phyloP scores from a whole-genome alignment of 2,888 invertebrate genomes.

The Andrena haemorrhoa region DNA sequence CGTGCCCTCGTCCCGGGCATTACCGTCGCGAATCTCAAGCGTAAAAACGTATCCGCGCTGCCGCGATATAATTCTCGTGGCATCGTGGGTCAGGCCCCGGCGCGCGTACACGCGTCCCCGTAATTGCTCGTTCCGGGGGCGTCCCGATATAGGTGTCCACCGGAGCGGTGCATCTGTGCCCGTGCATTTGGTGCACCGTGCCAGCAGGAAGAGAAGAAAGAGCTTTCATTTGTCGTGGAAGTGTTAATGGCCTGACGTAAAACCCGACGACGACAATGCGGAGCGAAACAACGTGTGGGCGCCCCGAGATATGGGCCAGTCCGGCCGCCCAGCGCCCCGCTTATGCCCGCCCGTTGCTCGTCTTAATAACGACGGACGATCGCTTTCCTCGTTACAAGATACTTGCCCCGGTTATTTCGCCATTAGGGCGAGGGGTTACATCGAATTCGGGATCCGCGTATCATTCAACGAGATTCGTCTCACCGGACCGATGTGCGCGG shows the following conservation, averaged over 20 bases:
- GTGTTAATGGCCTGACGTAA: constrained; percentile 81
- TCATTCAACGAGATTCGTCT: background rate
- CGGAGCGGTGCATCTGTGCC: constrained; percentile 25
- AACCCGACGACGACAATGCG: constrained; percentile 80
- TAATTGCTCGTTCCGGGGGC: constrained; percentile 74
- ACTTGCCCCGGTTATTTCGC: constrained; percentile 40
- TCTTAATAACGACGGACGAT: constrained; percentile 65
- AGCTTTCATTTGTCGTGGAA: constrained; percentile 76
- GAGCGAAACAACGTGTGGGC: constrained; percentile 78
- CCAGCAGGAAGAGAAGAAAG: constrained; percentile 68
- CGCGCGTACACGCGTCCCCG: constrained; percentile 57
- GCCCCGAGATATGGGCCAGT: constrained; percentile 81
- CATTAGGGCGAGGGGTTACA: constrained; percentile 16
- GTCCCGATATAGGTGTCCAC: constrained; percentile 64
- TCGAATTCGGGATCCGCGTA: constrained; percentile 14
- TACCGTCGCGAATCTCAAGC: constrained; percentile 68
- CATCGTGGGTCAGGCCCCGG: constrained; percentile 24
- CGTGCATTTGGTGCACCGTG: constrained; percentile 56
- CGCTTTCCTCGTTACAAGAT: constrained; percentile 52
- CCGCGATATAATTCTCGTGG: constrained; percentile 64
- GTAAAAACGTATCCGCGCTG: constrained; percentile 67
- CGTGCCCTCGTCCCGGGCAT: constrained; percentile 60
- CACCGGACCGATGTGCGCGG: background rate
- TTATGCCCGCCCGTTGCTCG: constrained; percentile 35
- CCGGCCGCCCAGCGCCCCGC: constrained; percentile 62